Conservation (phyloP, 2,888 invertebrate genomes). For the Dusona sp. region DNA sequence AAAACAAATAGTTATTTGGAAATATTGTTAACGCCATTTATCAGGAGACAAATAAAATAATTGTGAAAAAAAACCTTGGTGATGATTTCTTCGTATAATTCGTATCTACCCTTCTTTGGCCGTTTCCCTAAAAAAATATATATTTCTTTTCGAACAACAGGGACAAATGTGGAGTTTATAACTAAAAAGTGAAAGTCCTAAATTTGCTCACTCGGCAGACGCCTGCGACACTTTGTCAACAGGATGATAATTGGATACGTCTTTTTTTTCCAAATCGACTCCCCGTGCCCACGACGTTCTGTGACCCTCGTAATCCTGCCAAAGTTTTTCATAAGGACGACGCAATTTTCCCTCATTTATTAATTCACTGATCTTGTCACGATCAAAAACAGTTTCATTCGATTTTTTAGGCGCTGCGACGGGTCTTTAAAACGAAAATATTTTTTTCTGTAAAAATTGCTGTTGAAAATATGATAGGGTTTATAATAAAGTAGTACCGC, state of each 20-base stretch:
- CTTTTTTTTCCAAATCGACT: conserved; percentile 76
- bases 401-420: not conserved
- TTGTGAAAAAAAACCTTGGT: not conserved
- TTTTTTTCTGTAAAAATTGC: not conserved
- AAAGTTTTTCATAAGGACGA: conserved; percentile 81
- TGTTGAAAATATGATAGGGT: not conserved
- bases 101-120: not conserved
- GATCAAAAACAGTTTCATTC: conserved; percentile 3
- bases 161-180: not conserved
- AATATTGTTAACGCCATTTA: conserved; percentile 7
- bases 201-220: conserved; percentile 43
- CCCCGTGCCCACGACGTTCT: conserved; percentile 77
- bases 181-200: not conserved
- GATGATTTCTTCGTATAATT: not conserved
- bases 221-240: conserved; percentile 79
- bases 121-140: not conserved
- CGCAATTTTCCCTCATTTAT: conserved; percentile 79
- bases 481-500: not conserved
- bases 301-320: conserved; percentile 81
- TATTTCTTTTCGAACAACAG: not conserved
- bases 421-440: conserved; percentile 24
- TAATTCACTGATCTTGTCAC: not conserved
- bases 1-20: not conserved
- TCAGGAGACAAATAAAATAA: not conserved
- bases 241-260: conserved; percentile 80